A percentile compares a stretch with the other conserved stretches of the same genome.
Conservation (phyloP, 2,888 invertebrate genomes). For the Thyatira batis region DNA sequence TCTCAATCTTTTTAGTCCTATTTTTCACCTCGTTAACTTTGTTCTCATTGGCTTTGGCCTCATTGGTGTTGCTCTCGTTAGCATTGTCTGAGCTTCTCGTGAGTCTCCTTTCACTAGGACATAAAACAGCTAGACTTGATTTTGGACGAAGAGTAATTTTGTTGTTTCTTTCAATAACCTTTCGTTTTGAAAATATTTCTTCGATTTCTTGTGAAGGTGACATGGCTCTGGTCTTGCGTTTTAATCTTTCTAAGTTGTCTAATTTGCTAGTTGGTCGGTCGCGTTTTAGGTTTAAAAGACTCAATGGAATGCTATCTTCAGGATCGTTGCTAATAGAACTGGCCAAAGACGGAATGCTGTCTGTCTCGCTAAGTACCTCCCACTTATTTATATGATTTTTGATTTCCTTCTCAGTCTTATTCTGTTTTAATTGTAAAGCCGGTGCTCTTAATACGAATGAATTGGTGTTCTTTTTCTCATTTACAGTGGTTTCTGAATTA, state of each 20-base stretch:
- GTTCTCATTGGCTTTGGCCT: too few species aligned
- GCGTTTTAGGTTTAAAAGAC: constrained; percentile 71
- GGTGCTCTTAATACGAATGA: constrained; percentile 72
- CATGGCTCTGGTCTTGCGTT: constrained; percentile 80
- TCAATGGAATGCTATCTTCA: constrained; percentile 83
- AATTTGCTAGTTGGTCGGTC: constrained; percentile 56
- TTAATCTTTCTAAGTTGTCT: constrained; percentile 71
- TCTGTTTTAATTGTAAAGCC: constrained; percentile 69
- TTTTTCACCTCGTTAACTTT: constrained; percentile 57
- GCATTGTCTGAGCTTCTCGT: constrained; percentile 70
- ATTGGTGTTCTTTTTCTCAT: constrained; percentile 53
- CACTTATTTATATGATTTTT: constrained; percentile 77
- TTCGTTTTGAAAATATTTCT: constrained; percentile 75
- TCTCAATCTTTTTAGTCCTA: constrained; percentile 55
- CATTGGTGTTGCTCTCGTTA: too few species aligned
- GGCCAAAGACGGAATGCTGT: constrained; percentile 79
- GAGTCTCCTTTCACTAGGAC: constrained; percentile 66
- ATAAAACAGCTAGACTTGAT: constrained; percentile 71
- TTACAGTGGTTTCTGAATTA: constrained; percentile 31
- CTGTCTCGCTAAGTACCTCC: constrained; percentile 83
- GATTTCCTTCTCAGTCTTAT: constrained; percentile 64
- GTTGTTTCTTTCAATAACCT: constrained; percentile 58
- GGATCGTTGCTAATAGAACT: constrained; percentile 78
- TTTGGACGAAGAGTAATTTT: constrained; percentile 69
- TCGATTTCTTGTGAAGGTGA: constrained; percentile 84